Percentiles rank a stretch among this genome's conserved stretches.
These are phyloP conservation scores for Limnephilus marmoratus DNA, from an alignment of 2,888 invertebrate species.

Conservation along the genomic window DNA sequence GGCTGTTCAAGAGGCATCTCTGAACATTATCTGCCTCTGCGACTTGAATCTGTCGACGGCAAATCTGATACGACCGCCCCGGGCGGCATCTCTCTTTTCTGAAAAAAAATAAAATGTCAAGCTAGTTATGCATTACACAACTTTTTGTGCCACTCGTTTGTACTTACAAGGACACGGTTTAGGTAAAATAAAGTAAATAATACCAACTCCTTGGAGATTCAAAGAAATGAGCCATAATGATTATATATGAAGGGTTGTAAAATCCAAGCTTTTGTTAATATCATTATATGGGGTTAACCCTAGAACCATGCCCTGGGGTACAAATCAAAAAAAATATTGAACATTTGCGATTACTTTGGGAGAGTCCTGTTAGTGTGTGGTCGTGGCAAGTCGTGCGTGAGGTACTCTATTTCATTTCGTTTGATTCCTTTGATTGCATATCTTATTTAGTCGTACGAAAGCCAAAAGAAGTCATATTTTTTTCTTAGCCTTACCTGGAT, in stretches of 20 bases:
- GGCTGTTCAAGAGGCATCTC: not conserved
- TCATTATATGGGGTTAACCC: not conserved
- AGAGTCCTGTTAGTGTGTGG: too few relatives aligned
- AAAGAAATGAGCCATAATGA: not conserved
- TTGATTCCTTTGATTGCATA: not conserved
- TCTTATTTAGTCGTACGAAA: not conserved
- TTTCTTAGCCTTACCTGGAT: conserved; percentile 84
- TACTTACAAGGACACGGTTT: not conserved
- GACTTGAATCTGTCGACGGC: not conserved
- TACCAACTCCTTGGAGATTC: not conserved
- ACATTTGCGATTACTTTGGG: too few relatives aligned
- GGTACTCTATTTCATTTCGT: not conserved
- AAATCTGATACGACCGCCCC: not conserved
- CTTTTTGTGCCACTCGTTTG: not conserved
- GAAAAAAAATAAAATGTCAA: not conserved
- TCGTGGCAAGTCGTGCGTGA: too few relatives aligned
- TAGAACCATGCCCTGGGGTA: too few relatives aligned
- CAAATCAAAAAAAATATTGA: too few relatives aligned
- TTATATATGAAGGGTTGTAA: not conserved
- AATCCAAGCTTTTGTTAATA: not conserved
- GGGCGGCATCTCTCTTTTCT: not conserved
- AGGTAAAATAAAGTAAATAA: not conserved
- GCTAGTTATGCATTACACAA: not conserved
- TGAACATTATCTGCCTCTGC: not conserved
- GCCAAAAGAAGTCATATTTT: not conserved